Percentiles rank a stretch among this genome's conserved stretches.
These are phyloP conservation scores for Hoplodrina blanda DNA, from an alignment of 2,888 invertebrate genomes.

Conservation along the genomic window DNA sequence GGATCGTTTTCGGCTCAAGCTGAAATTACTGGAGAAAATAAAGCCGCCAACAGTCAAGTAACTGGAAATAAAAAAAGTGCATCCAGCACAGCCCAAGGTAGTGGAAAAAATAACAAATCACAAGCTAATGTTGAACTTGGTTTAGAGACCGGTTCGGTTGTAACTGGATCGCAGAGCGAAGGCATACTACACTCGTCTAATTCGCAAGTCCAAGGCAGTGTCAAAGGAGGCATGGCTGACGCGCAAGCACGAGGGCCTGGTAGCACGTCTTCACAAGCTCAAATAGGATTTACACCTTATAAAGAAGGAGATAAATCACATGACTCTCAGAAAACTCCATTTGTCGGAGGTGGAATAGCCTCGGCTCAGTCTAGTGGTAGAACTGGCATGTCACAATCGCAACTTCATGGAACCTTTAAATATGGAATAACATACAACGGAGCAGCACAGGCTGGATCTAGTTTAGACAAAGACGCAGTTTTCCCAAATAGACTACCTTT, in stretches of 20 bases:
- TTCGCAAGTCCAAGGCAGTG: slow-evolving; percentile 95
- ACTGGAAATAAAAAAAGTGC: slow-evolving; percentile 94
- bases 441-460: slow-evolving; percentile 95
- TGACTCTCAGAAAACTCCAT: slow-evolving; percentile 89
- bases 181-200: slow-evolving; percentile 94
- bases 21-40: slow-evolving; percentile 93
- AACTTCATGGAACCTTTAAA: slow-evolving; percentile 95
- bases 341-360: slow-evolving; percentile 94
- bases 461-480: slow-evolving; percentile 90
- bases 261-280: slow-evolving; percentile 96
- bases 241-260: slow-evolving; percentile 96
- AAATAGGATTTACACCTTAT: slow-evolving; percentile 95
- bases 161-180: slow-evolving; percentile 94
- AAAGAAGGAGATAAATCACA: slow-evolving; percentile 91
- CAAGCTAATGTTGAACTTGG: slow-evolving; percentile 95
- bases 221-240: slow-evolving; percentile 96
- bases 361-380: slow-evolving; percentile 94
- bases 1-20: slow-evolving; percentile 96
- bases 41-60: slow-evolving; percentile 93
- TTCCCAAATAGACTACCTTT: slow-evolving; percentile 83
- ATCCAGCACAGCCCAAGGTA: slow-evolving; percentile 94
- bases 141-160: slow-evolving; percentile 94
- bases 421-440: slow-evolving; percentile 95
- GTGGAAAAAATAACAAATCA: slow-evolving; percentile 93
- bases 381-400: slow-evolving; percentile 95